A percentile compares a stretch with the other conserved stretches of the same genome.
These are phyloP conservation scores for Rhynchonycteris naso DNA, from an alignment of 2,797 vertebrate genomes.

Conservation along the genomic window DNA sequence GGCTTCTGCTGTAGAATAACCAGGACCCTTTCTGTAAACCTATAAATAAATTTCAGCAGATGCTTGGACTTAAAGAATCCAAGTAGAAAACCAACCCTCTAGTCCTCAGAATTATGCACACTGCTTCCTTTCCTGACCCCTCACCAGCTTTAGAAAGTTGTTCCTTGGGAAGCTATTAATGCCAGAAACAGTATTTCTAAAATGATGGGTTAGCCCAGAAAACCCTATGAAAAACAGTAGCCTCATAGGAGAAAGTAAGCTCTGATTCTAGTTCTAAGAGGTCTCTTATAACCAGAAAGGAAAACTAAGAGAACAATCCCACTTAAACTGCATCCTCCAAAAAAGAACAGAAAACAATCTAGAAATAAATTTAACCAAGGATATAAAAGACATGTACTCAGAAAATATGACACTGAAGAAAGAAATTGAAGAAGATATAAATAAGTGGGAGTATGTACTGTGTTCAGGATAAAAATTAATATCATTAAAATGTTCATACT, in stretches of 20 bases:
- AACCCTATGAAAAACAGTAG: constrained; percentile 2
- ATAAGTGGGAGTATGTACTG: too few relatives aligned
- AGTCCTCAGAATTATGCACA: background rate
- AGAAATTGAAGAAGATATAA: too few relatives aligned
- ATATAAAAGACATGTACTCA: too few relatives aligned
- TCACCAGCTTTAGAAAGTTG: constrained; percentile 48
- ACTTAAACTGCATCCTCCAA: too few relatives aligned
- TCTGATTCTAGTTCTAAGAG: background rate
- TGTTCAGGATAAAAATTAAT: too few relatives aligned
- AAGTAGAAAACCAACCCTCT: constrained; percentile 59
- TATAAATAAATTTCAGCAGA: constrained; percentile 73
- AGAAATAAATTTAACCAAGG: too few relatives aligned
- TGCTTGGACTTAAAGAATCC: constrained; percentile 68
- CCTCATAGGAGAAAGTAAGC: background rate
- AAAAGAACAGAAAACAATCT: too few relatives aligned
- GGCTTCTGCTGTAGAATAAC: constrained; percentile 69
- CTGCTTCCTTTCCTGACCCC: constrained; percentile 50
- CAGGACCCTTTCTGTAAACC: constrained; percentile 77
- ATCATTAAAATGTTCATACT: too few relatives aligned
- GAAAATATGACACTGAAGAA: too few relatives aligned
- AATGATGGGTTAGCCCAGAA: constrained; percentile 60
- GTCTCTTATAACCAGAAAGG: background rate
- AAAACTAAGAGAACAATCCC: too few relatives aligned
- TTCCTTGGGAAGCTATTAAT: constrained; percentile 34
- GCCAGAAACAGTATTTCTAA: constrained; percentile 42